Conservation (phyloP, 2,888 invertebrate species). For the Hypolimnas misippus region DNA sequence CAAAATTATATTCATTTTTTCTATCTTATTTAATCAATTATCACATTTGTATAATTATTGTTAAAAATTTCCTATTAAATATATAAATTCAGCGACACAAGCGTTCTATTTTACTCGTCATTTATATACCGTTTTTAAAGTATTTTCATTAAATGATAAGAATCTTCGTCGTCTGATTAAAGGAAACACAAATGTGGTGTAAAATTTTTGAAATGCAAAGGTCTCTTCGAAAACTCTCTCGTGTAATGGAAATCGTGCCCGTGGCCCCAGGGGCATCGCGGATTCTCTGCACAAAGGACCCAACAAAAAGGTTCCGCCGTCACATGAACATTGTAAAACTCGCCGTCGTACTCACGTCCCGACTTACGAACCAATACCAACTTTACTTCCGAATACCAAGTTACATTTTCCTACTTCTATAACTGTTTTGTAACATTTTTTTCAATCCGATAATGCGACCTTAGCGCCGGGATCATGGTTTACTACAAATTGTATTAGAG, state of each 20-base stretch:
- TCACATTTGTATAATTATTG: no score
- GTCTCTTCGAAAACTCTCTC: slow-evolving; percentile 70
- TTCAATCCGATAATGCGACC: slow-evolving; percentile 83
- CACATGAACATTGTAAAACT: slow-evolving; percentile 83
- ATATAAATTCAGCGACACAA: no score
- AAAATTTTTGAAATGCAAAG: slow-evolving; percentile 66
- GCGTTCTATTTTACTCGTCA: no score
- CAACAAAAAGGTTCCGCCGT: slow-evolving; percentile 81
- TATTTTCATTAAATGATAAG: slow-evolving; percentile 4
- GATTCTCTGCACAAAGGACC: slow-evolving; percentile 79
- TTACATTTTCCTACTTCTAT: slow-evolving; percentile 54
- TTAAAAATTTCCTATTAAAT: no score
- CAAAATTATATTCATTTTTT: neutral
- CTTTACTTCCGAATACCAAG: slow-evolving; percentile 55
- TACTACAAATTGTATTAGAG: slow-evolving; percentile 84
- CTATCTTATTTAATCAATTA: neutral
- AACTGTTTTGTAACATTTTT: slow-evolving; percentile 76
- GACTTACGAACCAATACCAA: slow-evolving; percentile 58
- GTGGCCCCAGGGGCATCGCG: slow-evolving; percentile 76
- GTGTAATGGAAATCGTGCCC: slow-evolving; percentile 82
- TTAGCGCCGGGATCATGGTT: slow-evolving; percentile 83
- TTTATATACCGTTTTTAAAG: neutral
- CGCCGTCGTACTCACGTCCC: slow-evolving; percentile 66
- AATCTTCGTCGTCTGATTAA: slow-evolving; percentile 20
- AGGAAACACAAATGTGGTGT: slow-evolving; percentile 49